Conservation (phyloP, 2,113 vertebrate genomes). For the Calonectris borealis region DNA sequence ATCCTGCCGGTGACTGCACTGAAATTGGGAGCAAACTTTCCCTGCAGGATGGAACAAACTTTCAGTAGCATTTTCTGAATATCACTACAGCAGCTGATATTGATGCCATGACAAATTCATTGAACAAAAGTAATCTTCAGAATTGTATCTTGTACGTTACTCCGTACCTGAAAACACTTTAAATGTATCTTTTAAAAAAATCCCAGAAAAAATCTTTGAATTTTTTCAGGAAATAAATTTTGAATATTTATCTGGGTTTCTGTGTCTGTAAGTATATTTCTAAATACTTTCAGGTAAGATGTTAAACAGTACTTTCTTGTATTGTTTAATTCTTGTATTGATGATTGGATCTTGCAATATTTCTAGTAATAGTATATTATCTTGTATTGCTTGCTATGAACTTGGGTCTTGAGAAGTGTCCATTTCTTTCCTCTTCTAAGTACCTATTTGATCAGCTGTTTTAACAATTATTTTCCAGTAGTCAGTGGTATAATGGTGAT, state of each 20-base stretch:
- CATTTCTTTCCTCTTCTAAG: neutral
- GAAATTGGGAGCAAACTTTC: neutral
- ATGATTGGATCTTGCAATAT: neutral
- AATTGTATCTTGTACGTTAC: neutral
- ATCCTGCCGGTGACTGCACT: neutral
- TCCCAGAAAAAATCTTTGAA: neutral
- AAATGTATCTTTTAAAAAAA: neutral
- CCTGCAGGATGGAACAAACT: neutral
- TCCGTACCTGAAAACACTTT: neutral
- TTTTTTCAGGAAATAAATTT: neutral
- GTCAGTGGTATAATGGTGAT: neutral
- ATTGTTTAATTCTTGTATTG: neutral
- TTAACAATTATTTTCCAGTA: neutral
- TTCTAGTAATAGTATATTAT: neutral
- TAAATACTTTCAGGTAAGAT: neutral
- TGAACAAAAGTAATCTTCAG: neutral
- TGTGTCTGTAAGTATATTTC: neutral
- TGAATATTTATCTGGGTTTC: neutral
- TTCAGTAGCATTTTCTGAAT: neutral
- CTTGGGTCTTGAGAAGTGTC: neutral
- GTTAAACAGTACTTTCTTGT: neutral
- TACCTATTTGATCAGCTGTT: neutral
- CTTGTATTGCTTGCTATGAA: neutral
- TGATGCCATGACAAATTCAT: neutral
- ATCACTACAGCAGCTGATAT: neutral